Percentiles rank a stretch among this genome's conserved stretches.
Conservation (phyloP, 2,888 invertebrate genomes). For the Calliopum simillimum region DNA sequence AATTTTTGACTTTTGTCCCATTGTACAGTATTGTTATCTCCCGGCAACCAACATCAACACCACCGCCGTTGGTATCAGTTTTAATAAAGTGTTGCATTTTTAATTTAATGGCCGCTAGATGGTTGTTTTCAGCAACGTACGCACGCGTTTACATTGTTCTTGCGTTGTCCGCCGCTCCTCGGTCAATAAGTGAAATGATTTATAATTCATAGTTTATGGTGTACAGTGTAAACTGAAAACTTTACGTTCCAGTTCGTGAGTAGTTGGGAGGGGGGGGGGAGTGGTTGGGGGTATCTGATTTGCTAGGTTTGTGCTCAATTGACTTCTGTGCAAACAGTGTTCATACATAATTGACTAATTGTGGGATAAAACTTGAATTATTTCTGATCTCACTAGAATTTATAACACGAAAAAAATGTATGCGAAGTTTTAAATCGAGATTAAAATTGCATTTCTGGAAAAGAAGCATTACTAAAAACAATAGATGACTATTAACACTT, state of each 20-base stretch:
- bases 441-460: too few species aligned
- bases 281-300: background rate
- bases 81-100: constrained; percentile 30
- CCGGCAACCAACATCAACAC: background rate
- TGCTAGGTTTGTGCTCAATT: background rate
- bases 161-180: background rate
- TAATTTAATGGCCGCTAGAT: constrained; percentile 24
- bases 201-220: constrained; percentile 1
- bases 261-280: background rate
- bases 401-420: too few species aligned
- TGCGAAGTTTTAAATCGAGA: too few species aligned
- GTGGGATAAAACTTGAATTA: too few species aligned
- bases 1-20: too few species aligned
- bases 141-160: background rate
- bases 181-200: constrained; percentile 1
- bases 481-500: too few species aligned
- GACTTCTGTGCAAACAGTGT: background rate
- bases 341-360: background rate
- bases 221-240: background rate
- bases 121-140: background rate
- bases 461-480: too few species aligned
- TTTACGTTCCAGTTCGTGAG: too few species aligned
- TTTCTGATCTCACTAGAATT: too few species aligned
- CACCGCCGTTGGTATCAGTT: background rate
- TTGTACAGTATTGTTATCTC: too few species aligned